phyloP scores from a whole-genome alignment of 2,797 vertebrate genomes.

The Corythornis leucogaster region DNA sequence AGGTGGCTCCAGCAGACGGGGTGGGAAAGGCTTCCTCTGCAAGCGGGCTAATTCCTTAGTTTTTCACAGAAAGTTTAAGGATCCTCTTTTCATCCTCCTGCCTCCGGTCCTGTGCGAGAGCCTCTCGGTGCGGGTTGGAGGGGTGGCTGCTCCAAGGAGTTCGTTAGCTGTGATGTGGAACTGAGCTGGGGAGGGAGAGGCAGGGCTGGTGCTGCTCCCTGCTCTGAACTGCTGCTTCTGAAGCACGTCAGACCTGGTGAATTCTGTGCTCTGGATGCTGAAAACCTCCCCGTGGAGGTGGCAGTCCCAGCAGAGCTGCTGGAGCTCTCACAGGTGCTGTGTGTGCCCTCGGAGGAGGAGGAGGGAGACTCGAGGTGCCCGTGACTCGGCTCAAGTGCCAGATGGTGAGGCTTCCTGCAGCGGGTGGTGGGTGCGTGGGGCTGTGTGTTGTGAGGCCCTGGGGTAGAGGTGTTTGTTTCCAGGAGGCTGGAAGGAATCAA shows the following conservation, averaged over 20 bases:
- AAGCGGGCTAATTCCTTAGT: neutral
- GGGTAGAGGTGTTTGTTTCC: neutral
- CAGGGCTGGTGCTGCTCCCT: no score
- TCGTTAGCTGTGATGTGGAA: no score
- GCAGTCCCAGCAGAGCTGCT: neutral
- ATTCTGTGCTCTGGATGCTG: no score
- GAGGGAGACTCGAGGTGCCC: neutral
- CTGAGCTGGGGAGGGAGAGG: no score
- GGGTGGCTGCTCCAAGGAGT: no score
- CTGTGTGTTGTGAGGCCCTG: accelerated
- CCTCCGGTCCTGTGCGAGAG: no score
- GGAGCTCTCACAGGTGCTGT: accelerated
- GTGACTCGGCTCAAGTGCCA: neutral
- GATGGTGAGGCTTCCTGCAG: neutral
- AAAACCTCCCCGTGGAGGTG: neutral
- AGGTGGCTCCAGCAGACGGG: neutral
- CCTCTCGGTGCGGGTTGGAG: no score
- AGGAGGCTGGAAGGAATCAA: neutral
- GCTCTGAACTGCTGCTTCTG: no score
- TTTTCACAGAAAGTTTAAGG: constrained; percentile 7
- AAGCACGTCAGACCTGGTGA: no score
- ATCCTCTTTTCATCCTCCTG: neutral
- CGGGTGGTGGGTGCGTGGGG: accelerated
- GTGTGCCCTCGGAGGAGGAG: neutral
- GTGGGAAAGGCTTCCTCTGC: neutral